These are phyloP conservation scores for Caenorhabditis macrosperma DNA, from an alignment of 2,888 invertebrate genomes.

Conservation along the genomic window DNA sequence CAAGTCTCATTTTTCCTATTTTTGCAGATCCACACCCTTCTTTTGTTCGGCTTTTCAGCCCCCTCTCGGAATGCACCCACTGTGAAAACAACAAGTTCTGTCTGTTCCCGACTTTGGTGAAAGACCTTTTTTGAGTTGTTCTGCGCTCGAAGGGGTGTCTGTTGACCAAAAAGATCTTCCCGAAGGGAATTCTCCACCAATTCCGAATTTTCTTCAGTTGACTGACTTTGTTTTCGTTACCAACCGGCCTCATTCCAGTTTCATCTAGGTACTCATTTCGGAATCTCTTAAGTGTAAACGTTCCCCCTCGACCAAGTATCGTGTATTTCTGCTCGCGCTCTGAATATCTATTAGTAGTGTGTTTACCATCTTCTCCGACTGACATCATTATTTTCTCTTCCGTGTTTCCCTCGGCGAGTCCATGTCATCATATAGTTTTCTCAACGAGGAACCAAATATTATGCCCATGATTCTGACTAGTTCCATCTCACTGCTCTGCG, in stretches of 20 bases:
- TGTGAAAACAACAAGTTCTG: too few relatives aligned
- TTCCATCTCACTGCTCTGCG: constrained; percentile 10
- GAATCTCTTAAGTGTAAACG: too few relatives aligned
- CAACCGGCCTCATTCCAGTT: too few relatives aligned
- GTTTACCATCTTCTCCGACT: constrained; percentile 10
- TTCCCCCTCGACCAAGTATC: neutral
- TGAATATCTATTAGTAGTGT: neutral
- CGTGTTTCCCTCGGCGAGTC: neutral
- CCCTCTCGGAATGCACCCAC: too few relatives aligned
- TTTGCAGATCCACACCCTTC: too few relatives aligned
- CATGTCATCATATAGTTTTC: constrained; percentile 12
- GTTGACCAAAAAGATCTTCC: constrained; percentile 53
- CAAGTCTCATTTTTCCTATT: neutral
- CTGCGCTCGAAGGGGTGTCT: constrained; percentile 27
- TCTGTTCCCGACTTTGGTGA: neutral
- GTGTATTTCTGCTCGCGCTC: neutral
- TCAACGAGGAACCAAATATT: constrained; percentile 4
- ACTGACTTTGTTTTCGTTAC: constrained; percentile 26
- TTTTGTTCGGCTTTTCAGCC: too few relatives aligned
- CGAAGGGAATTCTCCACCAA: constrained; percentile 33
- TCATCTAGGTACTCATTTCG: neutral
- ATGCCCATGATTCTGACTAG: constrained; percentile 15
- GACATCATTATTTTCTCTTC: constrained; percentile 25
- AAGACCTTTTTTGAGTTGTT: constrained; percentile 1
- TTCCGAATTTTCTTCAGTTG: constrained; percentile 33